Base-by-base conservation (phyloP, 92 coral and sea anemone genomes). In the Montipora capitata region DNA sequence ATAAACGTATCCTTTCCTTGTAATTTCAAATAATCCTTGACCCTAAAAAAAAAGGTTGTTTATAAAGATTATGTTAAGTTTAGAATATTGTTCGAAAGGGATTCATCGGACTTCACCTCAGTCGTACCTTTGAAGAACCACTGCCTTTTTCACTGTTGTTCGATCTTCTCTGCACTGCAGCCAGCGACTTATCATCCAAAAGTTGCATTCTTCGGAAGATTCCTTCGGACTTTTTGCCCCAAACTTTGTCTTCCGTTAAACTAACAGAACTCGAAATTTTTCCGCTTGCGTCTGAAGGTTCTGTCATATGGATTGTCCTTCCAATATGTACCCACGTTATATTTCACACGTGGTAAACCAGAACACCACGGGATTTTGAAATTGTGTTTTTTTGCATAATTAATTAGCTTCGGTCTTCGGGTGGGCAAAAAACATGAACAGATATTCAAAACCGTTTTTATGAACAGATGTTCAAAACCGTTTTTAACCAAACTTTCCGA, bases 201-300 rank as follows among this genome's bases (percentile, higher is more conserved):
- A 27, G 35, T 27, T 27, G 35, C 35, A 27, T 27, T 90, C 75
- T 79, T 91, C 94, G 39, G 85, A 72, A 74, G 94, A 74, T 69
- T 61, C 91, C 39, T 87, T 76, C 40, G 85, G 82, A 74, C 81
- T 79, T 83, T 86, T 86, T 58, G 94, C 88, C 80, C 91, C 94
- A 12, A 73, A 85, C 74, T 72, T 91, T 91, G 4, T 91, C 85
- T 86, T 91, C 89, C 10, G 87, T 86, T 65, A 86, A 49, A 13
- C 51, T 39, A 40, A 88, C 84, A 13, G 88, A 58, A 40, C 68
- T 38, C 89, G 82, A 76, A 74, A 57, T 0, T 68, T 42, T 81
- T 78, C 44, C 78, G 77, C 65, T 72, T 15, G 44, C 78, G 38
- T 42, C 77, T 51, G 67, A 69, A 10, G 70, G 71, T 65, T 84